These are phyloP conservation scores for Eupithecia pulchellata DNA, from an alignment of 2,888 invertebrate species.

Conservation along the genomic window DNA sequence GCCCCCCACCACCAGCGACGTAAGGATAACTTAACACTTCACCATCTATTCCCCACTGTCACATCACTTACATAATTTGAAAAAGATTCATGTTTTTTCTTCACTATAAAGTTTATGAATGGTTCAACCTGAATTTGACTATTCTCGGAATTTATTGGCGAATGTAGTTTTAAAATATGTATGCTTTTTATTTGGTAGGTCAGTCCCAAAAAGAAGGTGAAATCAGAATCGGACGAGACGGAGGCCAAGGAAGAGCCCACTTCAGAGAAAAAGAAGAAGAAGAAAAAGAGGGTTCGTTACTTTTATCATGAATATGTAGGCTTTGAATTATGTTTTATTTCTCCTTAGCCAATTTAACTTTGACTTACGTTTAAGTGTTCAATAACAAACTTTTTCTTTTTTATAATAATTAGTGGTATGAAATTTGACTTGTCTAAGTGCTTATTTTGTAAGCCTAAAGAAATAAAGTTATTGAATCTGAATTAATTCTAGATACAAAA, in stretches of 20 bases:
- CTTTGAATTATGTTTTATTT: neutral
- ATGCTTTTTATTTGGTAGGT: constrained; percentile 51
- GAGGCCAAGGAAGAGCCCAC: constrained; percentile 45
- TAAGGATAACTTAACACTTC: constrained; percentile 15
- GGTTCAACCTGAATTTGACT: neutral
- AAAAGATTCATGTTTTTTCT: neutral
- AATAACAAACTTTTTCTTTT: no score
- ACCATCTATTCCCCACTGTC: neutral
- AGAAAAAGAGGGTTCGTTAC: constrained; percentile 69
- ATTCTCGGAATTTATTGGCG: neutral
- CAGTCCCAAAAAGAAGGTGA: constrained; percentile 69
- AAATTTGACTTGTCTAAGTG: no score
- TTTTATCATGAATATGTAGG: neutral
- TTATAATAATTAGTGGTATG: no score
- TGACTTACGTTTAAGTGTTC: no score
- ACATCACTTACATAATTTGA: neutral
- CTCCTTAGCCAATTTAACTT: neutral
- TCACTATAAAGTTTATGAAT: neutral
- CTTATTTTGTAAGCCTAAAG: no score
- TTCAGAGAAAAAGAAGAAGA: constrained; percentile 82
- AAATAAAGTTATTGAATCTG: no score
- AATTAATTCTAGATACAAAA: no score
- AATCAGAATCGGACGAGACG: constrained; percentile 47
- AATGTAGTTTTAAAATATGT: neutral
- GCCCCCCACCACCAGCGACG: constrained; percentile 51